phyloP scores from a whole-genome alignment of 1,140 invertebrate genomes.

The Drosophila willistoni region DNA sequence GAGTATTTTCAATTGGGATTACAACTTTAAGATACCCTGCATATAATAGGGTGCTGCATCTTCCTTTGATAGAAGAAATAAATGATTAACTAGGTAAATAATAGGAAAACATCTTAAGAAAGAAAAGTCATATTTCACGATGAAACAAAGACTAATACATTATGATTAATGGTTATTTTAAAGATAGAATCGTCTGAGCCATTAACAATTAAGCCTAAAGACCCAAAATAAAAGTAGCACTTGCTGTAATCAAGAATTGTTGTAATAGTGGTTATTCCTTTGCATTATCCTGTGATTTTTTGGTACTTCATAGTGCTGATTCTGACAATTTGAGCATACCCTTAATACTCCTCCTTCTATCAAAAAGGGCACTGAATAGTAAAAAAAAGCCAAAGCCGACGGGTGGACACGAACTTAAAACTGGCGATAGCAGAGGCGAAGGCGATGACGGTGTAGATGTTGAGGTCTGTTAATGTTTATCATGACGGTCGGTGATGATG shows the following conservation, averaged over 20 bases:
- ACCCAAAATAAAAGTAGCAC: too few relatives aligned
- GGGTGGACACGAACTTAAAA: conserved; percentile 31
- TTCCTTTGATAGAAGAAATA: too few relatives aligned
- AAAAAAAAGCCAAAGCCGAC: conserved; percentile 30
- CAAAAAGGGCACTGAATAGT: background rate
- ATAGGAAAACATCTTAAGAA: too few relatives aligned
- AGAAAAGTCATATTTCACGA: too few relatives aligned
- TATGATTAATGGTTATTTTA: too few relatives aligned
- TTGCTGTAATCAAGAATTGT: too few relatives aligned
- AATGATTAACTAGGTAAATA: too few relatives aligned
- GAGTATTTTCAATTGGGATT: background rate
- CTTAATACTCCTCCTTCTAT: background rate
- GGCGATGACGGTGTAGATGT: conserved; percentile 73
- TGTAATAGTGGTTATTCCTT: too few relatives aligned
- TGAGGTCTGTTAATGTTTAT: conserved; percentile 71
- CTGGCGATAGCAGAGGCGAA: conserved; percentile 25
- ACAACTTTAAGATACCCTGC: background rate
- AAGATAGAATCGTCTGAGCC: too few relatives aligned
- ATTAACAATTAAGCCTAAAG: too few relatives aligned
- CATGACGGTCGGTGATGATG: conserved; percentile 62
- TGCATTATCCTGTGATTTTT: too few relatives aligned
- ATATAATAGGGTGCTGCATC: background rate
- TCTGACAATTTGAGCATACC: background rate
- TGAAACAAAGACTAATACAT: too few relatives aligned
- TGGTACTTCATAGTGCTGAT: background rate